These are phyloP conservation scores for Enteromius paludinosus DNA, from an alignment of 2,797 vertebrate genomes.

Conservation along the genomic window DNA sequence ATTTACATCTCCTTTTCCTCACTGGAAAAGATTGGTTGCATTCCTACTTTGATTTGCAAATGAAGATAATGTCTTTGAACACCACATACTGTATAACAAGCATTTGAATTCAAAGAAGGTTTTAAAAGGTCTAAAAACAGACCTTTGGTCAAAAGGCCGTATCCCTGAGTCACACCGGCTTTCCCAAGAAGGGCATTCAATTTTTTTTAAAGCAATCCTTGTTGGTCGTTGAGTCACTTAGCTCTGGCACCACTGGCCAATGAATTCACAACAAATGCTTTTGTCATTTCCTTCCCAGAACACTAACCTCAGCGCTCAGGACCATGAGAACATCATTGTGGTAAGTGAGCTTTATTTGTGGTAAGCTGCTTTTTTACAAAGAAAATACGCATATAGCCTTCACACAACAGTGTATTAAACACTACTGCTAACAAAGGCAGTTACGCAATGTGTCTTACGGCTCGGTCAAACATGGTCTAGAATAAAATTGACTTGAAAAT, in stretches of 20 bases:
- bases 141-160: neutral
- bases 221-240: constrained; percentile 26
- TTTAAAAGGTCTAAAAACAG: neutral
- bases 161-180: neutral
- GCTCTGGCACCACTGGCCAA: neutral
- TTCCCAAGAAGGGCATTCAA: neutral
- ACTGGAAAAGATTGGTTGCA: neutral
- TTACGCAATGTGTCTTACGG: constrained; percentile 27
- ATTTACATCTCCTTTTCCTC: neutral
- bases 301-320: constrained; percentile 92
- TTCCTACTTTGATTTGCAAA: neutral
- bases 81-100: neutral
- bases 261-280: constrained; percentile 47
- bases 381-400: constrained; percentile 15
- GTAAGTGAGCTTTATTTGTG: constrained; percentile 77
- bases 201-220: constrained; percentile 18
- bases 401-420: constrained; percentile 1
- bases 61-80: neutral
- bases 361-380: constrained; percentile 14
- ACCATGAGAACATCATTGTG: constrained; percentile 98
- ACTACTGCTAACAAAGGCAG: constrained; percentile 9
- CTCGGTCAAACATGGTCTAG: constrained; percentile 1
- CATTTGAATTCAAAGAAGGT: neutral
- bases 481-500: constrained; percentile 35
- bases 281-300: constrained; percentile 79